A percentile compares a stretch with the other conserved stretches of the same genome.
These are phyloP conservation scores for Acronicta aceris DNA, from an alignment of 2,888 invertebrate species.

Conservation along the genomic window DNA sequence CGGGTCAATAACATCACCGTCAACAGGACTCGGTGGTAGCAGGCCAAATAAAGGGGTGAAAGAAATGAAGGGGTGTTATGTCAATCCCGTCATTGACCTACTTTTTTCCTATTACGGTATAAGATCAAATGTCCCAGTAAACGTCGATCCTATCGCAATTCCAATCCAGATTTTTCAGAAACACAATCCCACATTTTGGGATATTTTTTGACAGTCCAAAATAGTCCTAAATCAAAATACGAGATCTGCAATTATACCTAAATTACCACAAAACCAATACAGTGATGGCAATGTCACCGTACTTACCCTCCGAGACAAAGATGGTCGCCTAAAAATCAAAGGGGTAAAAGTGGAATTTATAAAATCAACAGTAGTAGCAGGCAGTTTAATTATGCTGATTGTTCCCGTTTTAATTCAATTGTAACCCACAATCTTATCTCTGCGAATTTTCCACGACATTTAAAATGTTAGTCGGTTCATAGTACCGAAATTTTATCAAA, in stretches of 20 bases:
- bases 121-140: slow-evolving; percentile 29
- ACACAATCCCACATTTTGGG: slow-evolving; percentile 41
- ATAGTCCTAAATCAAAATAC: slow-evolving; percentile 3
- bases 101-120: slow-evolving; percentile 12
- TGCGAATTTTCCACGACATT: slow-evolving; percentile 15
- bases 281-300: slow-evolving; percentile 9
- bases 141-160: slow-evolving; percentile 33
- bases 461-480: slow-evolving; percentile 6
- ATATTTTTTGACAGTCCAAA: no score
- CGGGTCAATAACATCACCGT: no score
- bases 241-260: slow-evolving; percentile 9
- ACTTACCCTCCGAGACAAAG: slow-evolving; percentile 5
- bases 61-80: slow-evolving; percentile 7
- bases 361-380: slow-evolving; percentile 22
- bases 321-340: slow-evolving; percentile 6
- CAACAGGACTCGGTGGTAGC: no score
- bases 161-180: slow-evolving; percentile 34
- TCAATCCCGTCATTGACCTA: slow-evolving; percentile 5
- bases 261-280: slow-evolving; percentile 26
- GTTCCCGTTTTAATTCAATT: slow-evolving; percentile 32
- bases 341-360: slow-evolving; percentile 8
- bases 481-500: not conserved
- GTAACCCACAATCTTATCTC: slow-evolving; percentile 12
- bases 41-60: not conserved
- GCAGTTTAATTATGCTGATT: slow-evolving; percentile 43